Percentiles rank a stretch among this genome's conserved stretches.
Evolutionary conservation across 2,797 vertebrate species (phyloP).

Genomic region (Pagetopsis macropterus): DNA sequence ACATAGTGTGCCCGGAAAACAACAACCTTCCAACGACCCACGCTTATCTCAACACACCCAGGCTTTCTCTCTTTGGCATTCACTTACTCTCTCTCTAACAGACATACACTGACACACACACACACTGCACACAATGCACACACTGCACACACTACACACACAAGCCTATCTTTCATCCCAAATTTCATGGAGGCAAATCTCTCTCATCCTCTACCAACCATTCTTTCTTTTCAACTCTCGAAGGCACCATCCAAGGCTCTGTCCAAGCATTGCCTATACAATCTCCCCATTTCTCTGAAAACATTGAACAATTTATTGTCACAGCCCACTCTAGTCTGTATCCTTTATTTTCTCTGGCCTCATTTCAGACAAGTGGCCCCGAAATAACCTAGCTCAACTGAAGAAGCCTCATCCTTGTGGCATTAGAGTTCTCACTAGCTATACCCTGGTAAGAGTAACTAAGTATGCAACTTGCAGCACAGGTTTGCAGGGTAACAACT

Average conservation of each 20-base stretch:
- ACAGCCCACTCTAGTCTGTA: conserved; percentile 12
- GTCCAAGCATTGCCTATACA: conserved; percentile 42
- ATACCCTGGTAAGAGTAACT: conserved; percentile 1
- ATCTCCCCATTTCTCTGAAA: conserved; percentile 42
- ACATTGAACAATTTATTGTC: conserved; percentile 38
- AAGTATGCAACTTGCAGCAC: background rate
- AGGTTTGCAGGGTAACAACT: background rate
- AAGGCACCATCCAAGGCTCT: conserved; percentile 49
- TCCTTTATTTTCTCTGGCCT: conserved; percentile 24
- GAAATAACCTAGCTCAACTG: conserved; percentile 33
- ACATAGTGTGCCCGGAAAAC: conserved; percentile 48
- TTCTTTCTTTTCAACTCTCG: conserved; percentile 64
- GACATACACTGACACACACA: conserved; percentile 29
- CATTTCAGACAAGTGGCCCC: conserved; percentile 10
- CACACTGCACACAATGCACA: background rate
- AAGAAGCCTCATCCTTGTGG: conserved; percentile 12
- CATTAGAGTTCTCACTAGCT: conserved; percentile 7
- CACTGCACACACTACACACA: conserved; percentile 33
- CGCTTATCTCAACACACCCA: conserved; percentile 82
- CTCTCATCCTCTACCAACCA: conserved; percentile 76
- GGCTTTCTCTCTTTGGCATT: conserved; percentile 77
- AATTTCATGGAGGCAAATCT: conserved; percentile 71
- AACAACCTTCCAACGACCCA: conserved; percentile 68
- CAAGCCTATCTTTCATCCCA: conserved; percentile 67
- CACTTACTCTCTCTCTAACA: conserved; percentile 43